These are phyloP conservation scores for Triplophysa bombifrons DNA, from an alignment of 2,797 vertebrate genomes.

Conservation along the genomic window DNA sequence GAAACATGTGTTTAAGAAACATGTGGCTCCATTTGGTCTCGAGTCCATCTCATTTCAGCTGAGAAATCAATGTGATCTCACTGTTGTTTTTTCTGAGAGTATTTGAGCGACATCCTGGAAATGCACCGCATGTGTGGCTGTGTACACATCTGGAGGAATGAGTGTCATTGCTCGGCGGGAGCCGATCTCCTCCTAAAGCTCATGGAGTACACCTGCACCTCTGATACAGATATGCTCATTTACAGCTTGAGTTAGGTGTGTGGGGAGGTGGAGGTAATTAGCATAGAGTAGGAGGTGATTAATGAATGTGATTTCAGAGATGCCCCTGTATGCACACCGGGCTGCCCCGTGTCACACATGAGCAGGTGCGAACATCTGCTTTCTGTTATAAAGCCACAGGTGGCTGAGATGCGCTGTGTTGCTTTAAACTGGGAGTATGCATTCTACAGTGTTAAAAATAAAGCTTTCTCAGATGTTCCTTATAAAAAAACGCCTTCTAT, in stretches of 20 bases:
- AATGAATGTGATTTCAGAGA: conserved; percentile 1
- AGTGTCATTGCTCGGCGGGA: conserved; percentile 3
- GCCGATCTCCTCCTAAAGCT: background rate
- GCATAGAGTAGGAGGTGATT: conserved; percentile 20
- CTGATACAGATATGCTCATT: background rate
- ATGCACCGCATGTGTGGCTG: background rate
- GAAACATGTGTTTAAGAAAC: background rate
- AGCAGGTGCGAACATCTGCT: conserved; percentile 3
- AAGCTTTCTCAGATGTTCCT: background rate
- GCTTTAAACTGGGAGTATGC: background rate
- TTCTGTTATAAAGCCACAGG: background rate
- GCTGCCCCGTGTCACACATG: background rate
- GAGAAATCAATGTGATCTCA: background rate
- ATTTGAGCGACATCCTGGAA: background rate
- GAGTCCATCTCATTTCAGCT: background rate
- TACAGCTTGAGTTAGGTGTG: background rate
- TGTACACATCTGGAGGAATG: background rate
- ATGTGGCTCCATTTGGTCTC: background rate
- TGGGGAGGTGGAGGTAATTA: conserved; percentile 2
- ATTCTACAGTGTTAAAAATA: background rate
- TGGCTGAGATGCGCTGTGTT: background rate
- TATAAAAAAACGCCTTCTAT: background rate
- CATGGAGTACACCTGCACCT: background rate
- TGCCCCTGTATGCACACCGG: background rate
- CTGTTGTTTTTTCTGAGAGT: background rate